Evolutionary conservation across 2,113 vertebrate species (phyloP).

Genomic region (Pterocles orientalis): DNA sequence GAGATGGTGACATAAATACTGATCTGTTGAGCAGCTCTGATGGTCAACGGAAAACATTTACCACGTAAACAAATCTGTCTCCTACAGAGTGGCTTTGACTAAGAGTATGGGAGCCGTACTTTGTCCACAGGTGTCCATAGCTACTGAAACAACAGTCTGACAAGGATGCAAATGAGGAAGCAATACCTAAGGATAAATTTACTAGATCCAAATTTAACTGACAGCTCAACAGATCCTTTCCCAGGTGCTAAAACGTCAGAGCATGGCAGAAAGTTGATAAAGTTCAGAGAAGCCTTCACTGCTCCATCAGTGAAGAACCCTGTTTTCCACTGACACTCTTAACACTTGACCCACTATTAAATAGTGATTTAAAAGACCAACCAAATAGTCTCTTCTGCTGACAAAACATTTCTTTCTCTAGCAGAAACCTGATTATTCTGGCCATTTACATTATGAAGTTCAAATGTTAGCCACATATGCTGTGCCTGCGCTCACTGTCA

Average conservation of each 20-base stretch:
- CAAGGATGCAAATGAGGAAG: neutral
- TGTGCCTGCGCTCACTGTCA: neutral
- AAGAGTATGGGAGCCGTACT: neutral
- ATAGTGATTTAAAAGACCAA: neutral
- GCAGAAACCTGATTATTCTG: neutral
- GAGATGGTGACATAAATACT: neutral
- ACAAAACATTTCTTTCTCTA: neutral
- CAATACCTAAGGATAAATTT: conserved; percentile 3
- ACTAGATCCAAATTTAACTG: conserved; percentile 5
- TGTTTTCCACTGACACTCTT: neutral
- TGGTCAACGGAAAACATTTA: neutral
- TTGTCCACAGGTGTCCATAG: neutral
- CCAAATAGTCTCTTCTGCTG: neutral
- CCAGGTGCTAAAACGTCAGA: neutral
- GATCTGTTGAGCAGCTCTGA: neutral
- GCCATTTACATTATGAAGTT: neutral
- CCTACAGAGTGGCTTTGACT: neutral
- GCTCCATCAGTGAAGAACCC: neutral
- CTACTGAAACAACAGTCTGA: conserved; percentile 1
- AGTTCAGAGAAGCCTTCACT: neutral
- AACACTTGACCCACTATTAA: neutral
- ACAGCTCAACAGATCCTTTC: neutral
- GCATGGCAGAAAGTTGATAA: neutral
- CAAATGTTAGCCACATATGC: neutral
- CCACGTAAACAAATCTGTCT: neutral